Conservation (phyloP, 2,888 invertebrate genomes). For the Hymenopus coronatus region DNA sequence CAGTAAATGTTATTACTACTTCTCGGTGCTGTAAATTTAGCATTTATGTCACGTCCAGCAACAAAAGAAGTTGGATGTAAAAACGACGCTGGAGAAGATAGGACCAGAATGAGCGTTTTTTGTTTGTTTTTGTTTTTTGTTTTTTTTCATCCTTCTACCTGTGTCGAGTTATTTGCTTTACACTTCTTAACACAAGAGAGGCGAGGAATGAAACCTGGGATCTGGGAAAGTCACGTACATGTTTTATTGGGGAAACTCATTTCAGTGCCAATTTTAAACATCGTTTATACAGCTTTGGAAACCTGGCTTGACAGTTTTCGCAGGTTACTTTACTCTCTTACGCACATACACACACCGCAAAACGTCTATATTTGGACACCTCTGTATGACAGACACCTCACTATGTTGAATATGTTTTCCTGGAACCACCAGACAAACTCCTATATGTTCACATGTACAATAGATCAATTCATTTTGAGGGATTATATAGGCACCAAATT, state of each 20-base stretch:
- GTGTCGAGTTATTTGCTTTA: not conserved
- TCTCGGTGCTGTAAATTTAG: not conserved
- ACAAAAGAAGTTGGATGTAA: not conserved
- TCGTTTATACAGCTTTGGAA: too few relatives aligned
- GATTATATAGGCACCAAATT: too few relatives aligned
- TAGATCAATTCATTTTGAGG: too few relatives aligned
- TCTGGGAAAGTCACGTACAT: not conserved
- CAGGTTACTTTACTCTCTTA: too few relatives aligned
- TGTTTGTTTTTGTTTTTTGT: too few relatives aligned
- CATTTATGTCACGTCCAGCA: not conserved
- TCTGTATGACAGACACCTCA: too few relatives aligned
- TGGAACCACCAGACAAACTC: too few relatives aligned
- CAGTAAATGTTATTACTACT: not conserved
- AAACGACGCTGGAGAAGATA: not conserved
- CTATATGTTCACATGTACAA: too few relatives aligned
- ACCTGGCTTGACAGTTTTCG: too few relatives aligned
- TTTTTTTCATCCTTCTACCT: not conserved
- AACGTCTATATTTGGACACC: too few relatives aligned
- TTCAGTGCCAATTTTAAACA: not conserved
- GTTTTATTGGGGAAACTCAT: not conserved
- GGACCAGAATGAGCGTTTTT: not conserved
- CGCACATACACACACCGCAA: too few relatives aligned
- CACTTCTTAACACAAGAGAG: not conserved
- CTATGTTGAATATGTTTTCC: too few relatives aligned
- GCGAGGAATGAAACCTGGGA: not conserved